phyloP scores from a whole-genome alignment of 2,113 vertebrate genomes.

The Hiodon alosoides region DNA sequence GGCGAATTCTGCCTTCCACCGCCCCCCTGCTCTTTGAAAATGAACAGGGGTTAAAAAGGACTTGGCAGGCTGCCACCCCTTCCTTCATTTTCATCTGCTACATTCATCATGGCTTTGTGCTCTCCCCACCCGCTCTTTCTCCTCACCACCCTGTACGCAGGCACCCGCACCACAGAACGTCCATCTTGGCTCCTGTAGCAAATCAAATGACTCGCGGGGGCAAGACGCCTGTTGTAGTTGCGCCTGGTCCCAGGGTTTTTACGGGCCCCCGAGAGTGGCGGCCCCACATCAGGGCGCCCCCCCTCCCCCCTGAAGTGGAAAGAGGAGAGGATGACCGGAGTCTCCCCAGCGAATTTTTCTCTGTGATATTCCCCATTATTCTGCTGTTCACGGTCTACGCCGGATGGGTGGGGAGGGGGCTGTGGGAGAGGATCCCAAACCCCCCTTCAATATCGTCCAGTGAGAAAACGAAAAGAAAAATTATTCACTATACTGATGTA shows the following conservation, averaged over 20 bases:
- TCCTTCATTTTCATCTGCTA: conserved; percentile 54
- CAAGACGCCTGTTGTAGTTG: neutral
- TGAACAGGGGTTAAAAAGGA: conserved; percentile 53
- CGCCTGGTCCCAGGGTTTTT: conserved; percentile 27
- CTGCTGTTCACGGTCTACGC: neutral
- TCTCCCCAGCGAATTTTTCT: neutral
- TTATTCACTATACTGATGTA: too few relatives aligned
- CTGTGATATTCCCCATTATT: neutral
- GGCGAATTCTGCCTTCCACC: conserved; percentile 58
- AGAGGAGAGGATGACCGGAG: neutral
- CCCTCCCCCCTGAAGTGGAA: neutral
- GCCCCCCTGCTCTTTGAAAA: conserved; percentile 68
- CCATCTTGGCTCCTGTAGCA: conserved; percentile 23
- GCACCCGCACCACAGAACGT: conserved; percentile 16
- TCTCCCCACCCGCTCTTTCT: neutral
- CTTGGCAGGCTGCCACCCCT: conserved; percentile 55
- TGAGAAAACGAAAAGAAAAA: too few relatives aligned
- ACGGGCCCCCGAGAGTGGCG: conserved; percentile 5
- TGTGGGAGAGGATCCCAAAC: neutral
- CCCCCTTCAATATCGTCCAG: neutral
- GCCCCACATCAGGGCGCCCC: conserved; percentile 1
- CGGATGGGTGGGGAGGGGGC: too few relatives aligned
- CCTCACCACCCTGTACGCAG: conserved; percentile 18
- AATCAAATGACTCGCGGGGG: neutral
- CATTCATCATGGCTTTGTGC: conserved; percentile 44